Evolutionary conservation across 2,797 vertebrate species (phyloP).

Genomic region (Merluccius polli): DNA sequence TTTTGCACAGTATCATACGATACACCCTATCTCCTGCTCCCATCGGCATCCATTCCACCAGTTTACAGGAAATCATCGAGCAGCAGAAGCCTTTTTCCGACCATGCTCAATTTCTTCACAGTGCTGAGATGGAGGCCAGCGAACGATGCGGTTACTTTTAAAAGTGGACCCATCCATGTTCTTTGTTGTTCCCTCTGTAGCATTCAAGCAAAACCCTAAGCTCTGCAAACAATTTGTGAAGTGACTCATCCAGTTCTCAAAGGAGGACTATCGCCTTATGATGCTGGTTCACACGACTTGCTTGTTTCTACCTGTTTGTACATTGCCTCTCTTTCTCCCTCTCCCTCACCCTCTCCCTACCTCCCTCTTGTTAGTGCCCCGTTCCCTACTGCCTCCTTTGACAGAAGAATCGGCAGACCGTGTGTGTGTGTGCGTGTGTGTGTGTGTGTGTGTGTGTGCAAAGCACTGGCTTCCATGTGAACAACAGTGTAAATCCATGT

Average conservation of each 20-base stretch:
- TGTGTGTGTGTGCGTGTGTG: not conserved
- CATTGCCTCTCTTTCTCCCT: not conserved
- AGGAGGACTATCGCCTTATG: not conserved
- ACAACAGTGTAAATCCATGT: not conserved
- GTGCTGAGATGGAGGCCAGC: not conserved
- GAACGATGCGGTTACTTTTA: not conserved
- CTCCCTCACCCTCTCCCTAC: too few species aligned
- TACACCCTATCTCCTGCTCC: not conserved
- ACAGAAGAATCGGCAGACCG: not conserved
- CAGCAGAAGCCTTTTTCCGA: not conserved
- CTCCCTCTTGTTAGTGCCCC: not conserved
- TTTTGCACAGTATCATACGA: not conserved
- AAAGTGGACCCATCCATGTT: not conserved
- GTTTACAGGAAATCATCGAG: not conserved
- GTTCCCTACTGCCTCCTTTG: not conserved
- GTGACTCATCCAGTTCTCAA: not conserved
- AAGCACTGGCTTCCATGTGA: not conserved
- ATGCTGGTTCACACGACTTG: not conserved
- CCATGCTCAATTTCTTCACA: not conserved
- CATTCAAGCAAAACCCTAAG: too few species aligned
- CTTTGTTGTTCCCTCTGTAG: not conserved
- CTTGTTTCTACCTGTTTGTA: not conserved
- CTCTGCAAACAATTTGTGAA: not conserved
- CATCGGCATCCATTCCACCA: not conserved
- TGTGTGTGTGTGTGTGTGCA: not conserved